These are phyloP conservation scores for Oxyteleia sp. DNA, from an alignment of 2,888 invertebrate species.

Conservation along the genomic window DNA sequence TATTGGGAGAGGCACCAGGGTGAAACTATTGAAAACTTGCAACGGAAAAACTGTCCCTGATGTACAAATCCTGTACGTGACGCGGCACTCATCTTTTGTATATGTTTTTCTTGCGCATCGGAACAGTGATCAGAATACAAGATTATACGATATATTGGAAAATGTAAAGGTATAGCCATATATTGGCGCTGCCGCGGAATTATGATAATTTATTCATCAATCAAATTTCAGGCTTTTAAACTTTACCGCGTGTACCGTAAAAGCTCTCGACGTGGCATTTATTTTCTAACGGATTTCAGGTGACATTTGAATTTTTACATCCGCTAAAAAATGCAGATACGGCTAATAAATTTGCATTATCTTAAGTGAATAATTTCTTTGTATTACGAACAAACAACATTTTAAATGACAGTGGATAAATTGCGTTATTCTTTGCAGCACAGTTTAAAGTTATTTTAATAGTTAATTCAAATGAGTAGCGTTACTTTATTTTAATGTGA, in stretches of 20 bases:
- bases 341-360: conserved; percentile 38
- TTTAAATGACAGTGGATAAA: conserved; percentile 17
- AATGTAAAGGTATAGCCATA: conserved; percentile 49
- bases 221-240: conserved; percentile 59
- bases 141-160: conserved; percentile 58
- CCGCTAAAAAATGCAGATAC: conserved; percentile 44
- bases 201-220: conserved; percentile 66
- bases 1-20: conserved; percentile 40
- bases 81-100: conserved; percentile 45
- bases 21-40: conserved; percentile 64
- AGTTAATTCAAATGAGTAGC: conserved; percentile 24
- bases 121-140: conserved; percentile 61
- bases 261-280: conserved; percentile 40
- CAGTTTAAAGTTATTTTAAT: conserved; percentile 13
- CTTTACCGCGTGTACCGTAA: conserved; percentile 29
- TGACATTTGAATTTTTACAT: conserved; percentile 42
- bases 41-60: conserved; percentile 58
- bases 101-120: conserved; percentile 41
- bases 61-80: conserved; percentile 65
- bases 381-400: conserved; percentile 24
- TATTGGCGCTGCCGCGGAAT: conserved; percentile 32
- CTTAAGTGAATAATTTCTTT: conserved; percentile 44
- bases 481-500: conserved; percentile 14
- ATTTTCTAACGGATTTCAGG: conserved; percentile 36
- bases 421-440: conserved; percentile 2